Evolutionary conservation across 1,140 invertebrate genomes (phyloP), one percentile per base, ranked within the genome.

Genomic region (Rhizoglyphus robini): DNA sequence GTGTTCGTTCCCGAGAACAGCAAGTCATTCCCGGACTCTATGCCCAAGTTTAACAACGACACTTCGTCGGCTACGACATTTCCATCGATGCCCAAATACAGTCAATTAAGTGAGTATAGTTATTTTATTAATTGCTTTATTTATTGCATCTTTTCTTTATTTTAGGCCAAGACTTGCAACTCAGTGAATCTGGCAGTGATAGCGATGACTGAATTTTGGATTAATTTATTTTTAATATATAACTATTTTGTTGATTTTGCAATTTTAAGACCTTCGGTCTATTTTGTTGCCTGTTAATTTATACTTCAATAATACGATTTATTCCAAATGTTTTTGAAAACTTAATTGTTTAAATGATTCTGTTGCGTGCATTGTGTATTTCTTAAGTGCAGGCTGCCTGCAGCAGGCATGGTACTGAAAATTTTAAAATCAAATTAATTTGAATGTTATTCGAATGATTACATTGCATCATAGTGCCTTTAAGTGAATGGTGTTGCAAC

Each of bases 141-240:
- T 63, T 65, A 57, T 68, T 58, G 57, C 51, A 65, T 61, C 48
- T 60, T 38, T 67, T 68, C 63, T 65, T 54, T 69, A 72, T 73
- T 71, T 70, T 63, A 74, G 79, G 82, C 73, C 84, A 87, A 70
- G 86, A 88, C 76, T 78, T 88, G 68, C 83, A 85, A 74, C 77
- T 88, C 64, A 88, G 86, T 48, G 86, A 88, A 77, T 82, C 82
- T 20, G 83, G 81, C 65, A 83, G 82, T 51, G 83, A 84, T 62
- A 80, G 78, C 60, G 78, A 81, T 66, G 64, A 66, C 58, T 51
- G 48, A 51, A 23, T 1, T 11, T 20, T 41, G 36, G 18, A 41
- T 41, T 41, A 11, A 41, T 41, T 49, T 49, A 11, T 49, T 49
- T 5, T 49, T 49, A 15, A 20, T 5, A 49, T 49, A 5, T 23